A percentile compares a stretch with the other conserved stretches of the same genome.
phyloP scores from a whole-genome alignment of 2,797 vertebrate genomes.

The Tauraco hartlaubi region DNA sequence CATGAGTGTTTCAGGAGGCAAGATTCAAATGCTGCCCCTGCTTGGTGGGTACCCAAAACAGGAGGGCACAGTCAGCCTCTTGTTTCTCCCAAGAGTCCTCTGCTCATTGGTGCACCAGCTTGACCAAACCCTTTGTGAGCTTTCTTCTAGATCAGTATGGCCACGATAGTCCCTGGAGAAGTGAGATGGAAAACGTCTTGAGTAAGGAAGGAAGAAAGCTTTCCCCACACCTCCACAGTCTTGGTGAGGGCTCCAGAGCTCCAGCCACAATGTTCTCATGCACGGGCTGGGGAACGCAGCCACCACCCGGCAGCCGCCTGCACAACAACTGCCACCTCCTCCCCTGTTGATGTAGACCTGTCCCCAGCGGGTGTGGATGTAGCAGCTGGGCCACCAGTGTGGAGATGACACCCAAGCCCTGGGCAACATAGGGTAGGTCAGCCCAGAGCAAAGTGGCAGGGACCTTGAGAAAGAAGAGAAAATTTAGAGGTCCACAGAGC shows the following conservation, averaged over 20 bases:
- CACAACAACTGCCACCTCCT: background rate
- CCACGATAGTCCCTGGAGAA: background rate
- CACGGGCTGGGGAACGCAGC: background rate
- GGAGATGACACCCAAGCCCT: background rate
- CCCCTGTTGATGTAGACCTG: accelerated
- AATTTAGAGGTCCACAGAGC: background rate
- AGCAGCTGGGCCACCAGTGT: background rate
- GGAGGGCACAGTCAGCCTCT: background rate
- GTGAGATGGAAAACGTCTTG: background rate
- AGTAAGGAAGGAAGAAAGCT: background rate
- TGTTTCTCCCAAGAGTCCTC: background rate
- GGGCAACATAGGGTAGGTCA: accelerated
- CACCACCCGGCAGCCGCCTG: background rate
- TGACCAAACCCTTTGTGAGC: background rate
- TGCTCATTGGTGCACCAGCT: background rate
- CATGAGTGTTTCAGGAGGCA: background rate
- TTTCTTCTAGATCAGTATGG: background rate
- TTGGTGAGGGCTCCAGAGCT: background rate
- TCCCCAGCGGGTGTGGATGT: accelerated
- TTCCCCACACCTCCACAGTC: background rate
- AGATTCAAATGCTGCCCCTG: background rate
- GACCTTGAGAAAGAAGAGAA: background rate
- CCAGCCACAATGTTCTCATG: accelerated
- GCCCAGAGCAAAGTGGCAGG: background rate
- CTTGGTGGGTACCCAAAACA: accelerated